Evolutionary conservation across 2,113 vertebrate species (phyloP).

Genomic region (Gulo gulo): DNA sequence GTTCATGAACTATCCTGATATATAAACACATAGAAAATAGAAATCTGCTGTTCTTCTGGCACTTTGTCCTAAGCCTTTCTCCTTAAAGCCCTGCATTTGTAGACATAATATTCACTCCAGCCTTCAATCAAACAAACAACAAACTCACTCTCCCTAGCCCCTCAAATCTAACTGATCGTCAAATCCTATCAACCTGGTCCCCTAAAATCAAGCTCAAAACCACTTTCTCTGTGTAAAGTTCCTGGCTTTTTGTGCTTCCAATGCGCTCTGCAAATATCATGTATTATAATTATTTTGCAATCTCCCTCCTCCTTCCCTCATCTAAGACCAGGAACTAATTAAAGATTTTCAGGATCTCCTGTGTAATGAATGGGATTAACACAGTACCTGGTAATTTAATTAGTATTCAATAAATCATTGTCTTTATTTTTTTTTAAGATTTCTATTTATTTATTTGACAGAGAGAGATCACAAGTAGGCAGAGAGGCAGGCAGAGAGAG

Average conservation of each 20-base stretch:
- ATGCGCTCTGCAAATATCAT: background rate
- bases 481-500: too few relatives aligned
- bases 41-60: background rate
- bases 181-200: background rate
- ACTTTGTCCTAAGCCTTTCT: background rate
- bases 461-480: too few relatives aligned
- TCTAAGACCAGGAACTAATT: background rate
- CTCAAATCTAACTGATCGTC: background rate
- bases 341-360: background rate
- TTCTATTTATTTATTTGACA: too few relatives aligned
- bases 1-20: background rate
- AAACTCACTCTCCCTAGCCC: background rate
- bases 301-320: background rate
- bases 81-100: background rate
- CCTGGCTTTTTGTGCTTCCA: background rate
- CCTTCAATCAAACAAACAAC: background rate
- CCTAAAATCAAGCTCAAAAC: background rate
- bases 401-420: background rate
- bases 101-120: slow-evolving; percentile 10
- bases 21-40: background rate
- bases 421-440: background rate
- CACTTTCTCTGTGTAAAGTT: background rate
- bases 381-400: background rate
- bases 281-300: background rate
- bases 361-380: background rate